Base-by-base conservation (phyloP, 2,797 vertebrate genomes). In the Rhinella marina region DNA sequence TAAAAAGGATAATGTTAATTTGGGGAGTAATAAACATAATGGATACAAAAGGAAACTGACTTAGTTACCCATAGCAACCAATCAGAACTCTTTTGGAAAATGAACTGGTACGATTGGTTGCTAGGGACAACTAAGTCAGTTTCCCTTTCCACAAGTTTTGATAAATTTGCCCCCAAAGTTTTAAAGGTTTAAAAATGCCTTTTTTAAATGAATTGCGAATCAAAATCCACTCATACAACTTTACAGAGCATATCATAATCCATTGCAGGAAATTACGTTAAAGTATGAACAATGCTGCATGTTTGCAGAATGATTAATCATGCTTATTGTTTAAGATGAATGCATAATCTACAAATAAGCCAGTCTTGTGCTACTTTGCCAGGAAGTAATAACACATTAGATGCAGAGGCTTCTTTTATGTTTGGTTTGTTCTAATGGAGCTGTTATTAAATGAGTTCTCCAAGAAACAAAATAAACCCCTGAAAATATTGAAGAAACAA, bases 381-480 rank as follows among this genome's bases (percentile, higher is more conserved):
- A 76, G 72, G 52, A 76, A 76, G 48, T 50, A 76, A 76, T 52
- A 76, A 72, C 52, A 48, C 70, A 48, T 73, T 73, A n/a, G 73
- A 76, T 76, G 41, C 72, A 75, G 72, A 75, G 50, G 72, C 32
- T 76, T n/a, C 73, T 76, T 76, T 76, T 76, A n/a, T 25, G 32
- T 32, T 32, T 32, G 73, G 73, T 52, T 76, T 76, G 17, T 54
- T 76, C 73, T 76, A 76, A 76, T 52, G 48, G 48, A 54, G 50
- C 48, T 50, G 0, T 76, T 76, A 76, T 76, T 76, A 76, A 54
- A 23, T 73, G 32, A 32, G 32, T 32, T 32, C 32, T 32, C 32
- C 32, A 32, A 32, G 32, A 32, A 32, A 32, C 32, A 32, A 32
- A 32, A 32, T 32, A 32, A 32, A 32, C 1, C 32, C 32, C 32